These are phyloP conservation scores for Melanerpes aurifrons DNA, from an alignment of 2,113 vertebrate species.

Conservation along the genomic window DNA sequence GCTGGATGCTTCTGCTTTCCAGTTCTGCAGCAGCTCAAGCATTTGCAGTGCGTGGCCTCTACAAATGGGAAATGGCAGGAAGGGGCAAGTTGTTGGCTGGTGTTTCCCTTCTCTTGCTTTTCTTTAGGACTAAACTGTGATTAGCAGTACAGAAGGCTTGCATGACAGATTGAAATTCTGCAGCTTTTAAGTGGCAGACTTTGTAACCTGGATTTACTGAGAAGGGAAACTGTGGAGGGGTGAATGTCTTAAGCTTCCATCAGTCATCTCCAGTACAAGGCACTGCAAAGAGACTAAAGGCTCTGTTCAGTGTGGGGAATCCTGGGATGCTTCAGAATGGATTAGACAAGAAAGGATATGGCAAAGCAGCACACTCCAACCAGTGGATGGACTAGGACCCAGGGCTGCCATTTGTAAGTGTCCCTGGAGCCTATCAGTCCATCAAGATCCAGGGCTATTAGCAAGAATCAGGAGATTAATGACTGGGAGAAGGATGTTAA, in stretches of 20 bases:
- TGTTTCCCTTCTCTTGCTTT: background rate
- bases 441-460: background rate
- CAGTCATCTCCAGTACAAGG: background rate
- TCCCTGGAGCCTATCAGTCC: background rate
- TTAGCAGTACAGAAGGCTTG: background rate
- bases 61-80: background rate
- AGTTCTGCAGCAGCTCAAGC: background rate
- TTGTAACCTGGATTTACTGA: background rate
- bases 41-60: background rate
- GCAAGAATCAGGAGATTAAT: background rate
- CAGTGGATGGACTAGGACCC: background rate
- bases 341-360: background rate
- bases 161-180: background rate
- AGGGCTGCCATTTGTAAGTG: background rate
- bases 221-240: background rate
- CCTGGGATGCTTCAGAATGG: background rate
- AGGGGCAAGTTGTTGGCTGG: background rate
- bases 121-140: background rate
- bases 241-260: background rate
- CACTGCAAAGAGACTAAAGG: background rate
- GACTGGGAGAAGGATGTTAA: background rate
- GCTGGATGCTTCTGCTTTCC: background rate
- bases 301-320: background rate
- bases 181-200: background rate
- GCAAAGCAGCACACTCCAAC: background rate